A percentile compares a stretch with the other conserved stretches of the same genome.
phyloP scores from a whole-genome alignment of 2,113 vertebrate genomes.

The Arizona elegans region DNA sequence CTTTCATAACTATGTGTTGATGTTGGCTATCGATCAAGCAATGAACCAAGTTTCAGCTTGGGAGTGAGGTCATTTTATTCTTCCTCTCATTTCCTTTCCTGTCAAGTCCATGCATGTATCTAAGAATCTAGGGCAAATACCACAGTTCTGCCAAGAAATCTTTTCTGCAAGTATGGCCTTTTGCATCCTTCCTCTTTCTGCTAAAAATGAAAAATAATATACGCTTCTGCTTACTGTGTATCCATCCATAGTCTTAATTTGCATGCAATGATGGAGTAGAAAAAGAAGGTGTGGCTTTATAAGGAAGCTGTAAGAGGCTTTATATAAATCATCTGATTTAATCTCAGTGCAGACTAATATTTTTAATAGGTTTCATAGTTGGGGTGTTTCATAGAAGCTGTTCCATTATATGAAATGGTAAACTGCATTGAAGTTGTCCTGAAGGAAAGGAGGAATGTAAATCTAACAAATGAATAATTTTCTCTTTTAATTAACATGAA shows the following conservation, averaged over 20 bases:
- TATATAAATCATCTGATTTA: background rate
- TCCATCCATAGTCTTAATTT: background rate
- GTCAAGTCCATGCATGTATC: background rate
- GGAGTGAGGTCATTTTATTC: background rate
- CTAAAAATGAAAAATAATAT: background rate
- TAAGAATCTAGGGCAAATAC: background rate
- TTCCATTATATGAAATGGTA: background rate
- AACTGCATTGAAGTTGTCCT: background rate
- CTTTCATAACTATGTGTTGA: background rate
- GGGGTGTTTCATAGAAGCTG: background rate
- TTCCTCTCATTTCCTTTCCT: conserved; percentile 12
- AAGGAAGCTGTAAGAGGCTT: no score
- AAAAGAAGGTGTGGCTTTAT: background rate
- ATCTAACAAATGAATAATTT: background rate
- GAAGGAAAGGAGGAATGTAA: background rate
- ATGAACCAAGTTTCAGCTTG: background rate
- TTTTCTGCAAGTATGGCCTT: background rate
- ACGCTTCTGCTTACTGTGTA: background rate
- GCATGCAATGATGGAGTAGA: background rate
- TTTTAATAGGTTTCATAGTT: background rate
- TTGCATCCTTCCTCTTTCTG: background rate
- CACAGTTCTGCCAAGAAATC: fast-evolving
- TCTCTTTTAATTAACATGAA: background rate
- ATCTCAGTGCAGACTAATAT: background rate
- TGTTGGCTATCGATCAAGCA: conserved; percentile 5